phyloP scores from a whole-genome alignment of 2,888 invertebrate species.

The Platycnemis pennipes region DNA sequence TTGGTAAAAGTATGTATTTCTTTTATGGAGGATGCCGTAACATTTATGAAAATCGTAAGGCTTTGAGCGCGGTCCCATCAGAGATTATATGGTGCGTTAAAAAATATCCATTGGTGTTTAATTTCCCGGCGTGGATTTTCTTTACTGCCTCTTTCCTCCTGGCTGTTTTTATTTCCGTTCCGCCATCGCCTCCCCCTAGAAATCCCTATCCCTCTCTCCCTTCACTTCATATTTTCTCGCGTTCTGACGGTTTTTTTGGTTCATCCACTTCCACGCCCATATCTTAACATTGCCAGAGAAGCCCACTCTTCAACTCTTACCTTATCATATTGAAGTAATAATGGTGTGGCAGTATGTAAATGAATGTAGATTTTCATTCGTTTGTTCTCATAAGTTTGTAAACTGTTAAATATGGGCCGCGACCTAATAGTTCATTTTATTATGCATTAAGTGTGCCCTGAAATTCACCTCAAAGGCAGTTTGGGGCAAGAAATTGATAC shows the following conservation, averaged over 20 bases:
- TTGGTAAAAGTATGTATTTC: background rate
- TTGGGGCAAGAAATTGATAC: no score
- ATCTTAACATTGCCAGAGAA: background rate
- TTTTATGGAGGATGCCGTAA: constrained; percentile 5
- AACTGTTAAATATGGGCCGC: no score
- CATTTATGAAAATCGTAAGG: constrained; percentile 26
- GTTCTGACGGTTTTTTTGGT: constrained; percentile 42
- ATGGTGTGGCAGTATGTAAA: no score
- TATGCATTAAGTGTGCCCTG: no score
- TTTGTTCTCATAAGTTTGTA: no score
- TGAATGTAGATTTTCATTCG: no score
- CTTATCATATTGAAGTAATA: background rate
- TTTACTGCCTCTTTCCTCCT: background rate
- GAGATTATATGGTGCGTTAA: constrained; percentile 24
- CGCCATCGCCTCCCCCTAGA: background rate
- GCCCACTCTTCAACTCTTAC: background rate
- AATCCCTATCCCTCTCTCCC: background rate
- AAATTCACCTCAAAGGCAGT: no score
- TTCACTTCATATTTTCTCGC: constrained; percentile 18
- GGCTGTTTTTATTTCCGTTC: background rate
- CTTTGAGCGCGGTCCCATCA: background rate
- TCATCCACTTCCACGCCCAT: background rate
- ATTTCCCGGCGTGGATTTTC: constrained; percentile 37
- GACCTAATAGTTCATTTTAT: no score
- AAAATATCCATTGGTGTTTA: constrained; percentile 49